A percentile compares a stretch with the other conserved stretches of the same genome.
These are phyloP conservation scores for Glyphotaelius pellucidus DNA, from an alignment of 2,888 invertebrate species.

Conservation along the genomic window DNA sequence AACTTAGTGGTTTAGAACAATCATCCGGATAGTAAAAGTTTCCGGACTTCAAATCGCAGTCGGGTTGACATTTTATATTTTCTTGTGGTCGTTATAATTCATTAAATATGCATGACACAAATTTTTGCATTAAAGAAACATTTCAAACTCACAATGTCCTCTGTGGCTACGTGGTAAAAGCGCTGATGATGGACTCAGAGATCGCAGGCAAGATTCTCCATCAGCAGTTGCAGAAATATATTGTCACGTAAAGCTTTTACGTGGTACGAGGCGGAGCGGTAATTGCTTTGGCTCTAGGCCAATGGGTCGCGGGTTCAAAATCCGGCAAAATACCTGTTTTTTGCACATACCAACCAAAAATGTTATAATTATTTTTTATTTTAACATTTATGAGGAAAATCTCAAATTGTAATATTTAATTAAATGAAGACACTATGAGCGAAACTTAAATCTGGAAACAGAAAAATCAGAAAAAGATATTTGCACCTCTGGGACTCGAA, in stretches of 20 bases:
- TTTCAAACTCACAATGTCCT: neutral
- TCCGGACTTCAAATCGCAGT: neutral
- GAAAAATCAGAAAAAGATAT: too few species aligned
- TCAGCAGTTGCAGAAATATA: neutral
- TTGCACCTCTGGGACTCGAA: too few species aligned
- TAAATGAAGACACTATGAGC: too few species aligned
- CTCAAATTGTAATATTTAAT: too few species aligned
- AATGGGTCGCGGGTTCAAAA: neutral
- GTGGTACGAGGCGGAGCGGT: neutral
- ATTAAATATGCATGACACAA: neutral
- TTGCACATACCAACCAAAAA: neutral
- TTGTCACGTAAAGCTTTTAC: neutral
- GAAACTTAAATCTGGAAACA: too few species aligned
- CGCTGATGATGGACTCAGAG: neutral
- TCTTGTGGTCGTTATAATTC: neutral
- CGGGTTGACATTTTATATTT: neutral
- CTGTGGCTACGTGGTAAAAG: neutral
- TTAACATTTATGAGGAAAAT: too few species aligned
- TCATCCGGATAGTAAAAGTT: too few species aligned
- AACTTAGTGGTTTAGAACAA: neutral
- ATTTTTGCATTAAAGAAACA: neutral
- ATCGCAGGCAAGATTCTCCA: neutral
- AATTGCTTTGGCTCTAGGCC: neutral
- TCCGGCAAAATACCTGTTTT: neutral
- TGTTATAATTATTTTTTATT: too few species aligned